Base-by-base conservation (phyloP, 53 echinoderm and acorn worm species). In the Glandiceps talaboti region DNA sequence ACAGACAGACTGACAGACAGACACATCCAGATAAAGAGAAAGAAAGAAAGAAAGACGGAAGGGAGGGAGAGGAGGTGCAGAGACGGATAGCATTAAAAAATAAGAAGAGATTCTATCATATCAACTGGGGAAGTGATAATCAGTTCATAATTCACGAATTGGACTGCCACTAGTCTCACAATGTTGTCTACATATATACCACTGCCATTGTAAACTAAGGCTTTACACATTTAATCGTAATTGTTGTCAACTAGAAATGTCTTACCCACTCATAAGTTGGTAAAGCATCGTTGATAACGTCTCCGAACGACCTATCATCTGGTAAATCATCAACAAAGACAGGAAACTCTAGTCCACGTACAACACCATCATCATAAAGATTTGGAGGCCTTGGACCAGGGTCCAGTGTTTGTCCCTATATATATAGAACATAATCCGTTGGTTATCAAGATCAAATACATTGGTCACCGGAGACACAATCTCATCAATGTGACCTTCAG, bases 1-100 rank as follows among this genome's bases (percentile, higher is more conserved):
- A 28, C 78, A 77, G 31, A 77, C 78, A 77, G 25, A 77, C 29
- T 31, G 1, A 77, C 78, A 77, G 6, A 77, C 78, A 77, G 14
- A 77, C 78, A 77, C 30, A 28, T 32, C 14, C 10, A 77, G 31
- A 77, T 27, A 77, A 30, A 77, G 25, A 77, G 25, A 77, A 25
- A 29, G 12, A 77, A 1, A 77, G 20, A 77, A 25, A 77, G 14
- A 28, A 76, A 28, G 76, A 27, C 26, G 76, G 27, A 27, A 27
- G 76, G 76, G 76, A 28, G 28, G 76, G 76, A 28, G 28, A 28
- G 28, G 76, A 28, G 76, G 76, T n/a, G 27, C 26, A 28, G 76
- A 27, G 27, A 28, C 26, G 28, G 76, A 28, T 14, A 28, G 28
- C 26, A 28, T 26, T 14, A 28, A 27, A 28, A 28, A 28, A 76